A percentile compares a stretch with the other conserved stretches of the same genome.
These are phyloP conservation scores for Phaenicophaeus curvirostris DNA, from an alignment of 2,797 vertebrate species.

Conservation along the genomic window DNA sequence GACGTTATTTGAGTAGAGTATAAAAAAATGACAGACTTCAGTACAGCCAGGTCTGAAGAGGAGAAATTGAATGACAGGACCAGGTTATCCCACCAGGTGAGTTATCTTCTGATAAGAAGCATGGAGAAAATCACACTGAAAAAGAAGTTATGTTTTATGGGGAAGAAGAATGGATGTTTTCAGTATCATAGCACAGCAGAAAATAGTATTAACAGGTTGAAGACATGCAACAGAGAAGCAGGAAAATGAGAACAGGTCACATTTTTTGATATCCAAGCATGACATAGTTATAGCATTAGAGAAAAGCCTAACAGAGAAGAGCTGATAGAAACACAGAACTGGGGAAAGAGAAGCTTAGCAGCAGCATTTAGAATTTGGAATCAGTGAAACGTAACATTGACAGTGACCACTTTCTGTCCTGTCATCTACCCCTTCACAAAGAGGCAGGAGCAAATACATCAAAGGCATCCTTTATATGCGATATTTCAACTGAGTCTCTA, in stretches of 20 bases:
- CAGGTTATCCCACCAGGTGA: neutral
- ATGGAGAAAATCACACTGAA: neutral
- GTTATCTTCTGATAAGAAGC: neutral
- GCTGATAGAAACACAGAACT: neutral
- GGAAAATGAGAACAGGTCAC: neutral
- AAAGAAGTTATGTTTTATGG: neutral
- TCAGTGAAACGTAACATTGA: neutral
- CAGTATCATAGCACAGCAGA: neutral
- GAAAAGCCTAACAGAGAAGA: neutral
- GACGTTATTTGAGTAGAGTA: neutral
- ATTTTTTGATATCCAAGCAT: neutral
- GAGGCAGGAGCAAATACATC: neutral
- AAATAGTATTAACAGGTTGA: neutral
- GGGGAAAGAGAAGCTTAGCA: neutral
- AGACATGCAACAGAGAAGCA: neutral
- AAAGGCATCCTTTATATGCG: neutral
- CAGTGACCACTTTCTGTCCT: neutral
- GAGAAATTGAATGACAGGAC: neutral
- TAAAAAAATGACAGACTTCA: neutral
- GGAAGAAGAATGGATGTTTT: neutral
- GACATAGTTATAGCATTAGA: neutral
- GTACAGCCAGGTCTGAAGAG: neutral
- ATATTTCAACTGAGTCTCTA: neutral
- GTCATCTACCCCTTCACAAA: neutral
- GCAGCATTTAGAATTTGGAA: neutral